Base-by-base conservation (phyloP, 1,140 invertebrate genomes). In the Aricia agestis region DNA sequence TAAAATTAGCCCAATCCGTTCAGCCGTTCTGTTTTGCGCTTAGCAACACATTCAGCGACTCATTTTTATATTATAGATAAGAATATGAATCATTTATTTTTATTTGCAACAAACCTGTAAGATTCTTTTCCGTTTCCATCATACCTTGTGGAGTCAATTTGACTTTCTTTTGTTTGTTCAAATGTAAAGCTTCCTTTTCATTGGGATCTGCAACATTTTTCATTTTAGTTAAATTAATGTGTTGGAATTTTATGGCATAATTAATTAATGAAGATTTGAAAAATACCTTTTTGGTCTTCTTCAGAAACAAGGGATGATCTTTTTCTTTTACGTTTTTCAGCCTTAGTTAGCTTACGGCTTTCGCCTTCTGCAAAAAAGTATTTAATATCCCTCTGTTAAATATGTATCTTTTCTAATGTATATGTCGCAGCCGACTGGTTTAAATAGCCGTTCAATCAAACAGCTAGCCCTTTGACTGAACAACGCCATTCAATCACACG, bases 111-210 rank as follows among this genome's bases (percentile, higher is more conserved):
- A n/a, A 25, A 19, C 18, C 18, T 19, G 19, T 63, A 10, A 63
- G 1, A 19, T 19, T 18, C 18, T 63, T 6, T 11, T 25, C 59
- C 7, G 59, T 19, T 19, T 25, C 59, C 10, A 17, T 19, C 6
- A 19, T 11, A 63, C 70, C 66, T 58, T 67, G 63, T 63, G 74
- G 67, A 42, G 77, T 78, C n/a, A 81, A 75, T 76, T 82, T 85
- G 13, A 70, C 66, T 74, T 83, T 85, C 67, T 83, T 83, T 68
- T 81, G 83, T 72, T 78, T 52, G 63, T 32, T 73, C 52, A n/a
- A n/a, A 19, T 66, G 52, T 1, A 52, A 13, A 9, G 66, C 58
- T 76, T 70, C 81, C 67, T 74, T 82, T 76, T 57, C 78, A 71
- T 7, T 70, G 57, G n/a, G 31, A 72, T 77, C 69, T 71, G 68